Evolutionary conservation across 2,888 invertebrate species (phyloP).

Genomic region (Apotomis betuletana): DNA sequence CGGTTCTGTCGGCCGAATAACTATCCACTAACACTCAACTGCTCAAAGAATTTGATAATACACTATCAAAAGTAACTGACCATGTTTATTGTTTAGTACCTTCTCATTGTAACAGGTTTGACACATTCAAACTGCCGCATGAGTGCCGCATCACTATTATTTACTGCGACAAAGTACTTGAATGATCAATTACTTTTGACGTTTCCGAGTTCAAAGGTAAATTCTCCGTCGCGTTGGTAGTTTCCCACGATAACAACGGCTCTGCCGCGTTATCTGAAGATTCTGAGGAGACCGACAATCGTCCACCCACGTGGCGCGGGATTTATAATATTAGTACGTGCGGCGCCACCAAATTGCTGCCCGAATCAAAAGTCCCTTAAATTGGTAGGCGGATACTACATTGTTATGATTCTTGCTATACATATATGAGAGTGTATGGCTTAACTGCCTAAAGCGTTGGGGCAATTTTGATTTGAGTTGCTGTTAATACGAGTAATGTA

Average conservation of each 20-base stretch:
- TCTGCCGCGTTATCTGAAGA: constrained; percentile 62
- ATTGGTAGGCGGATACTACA: constrained; percentile 1
- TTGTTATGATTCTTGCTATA: background rate
- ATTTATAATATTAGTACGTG: constrained; percentile 60
- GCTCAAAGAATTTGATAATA: constrained; percentile 14
- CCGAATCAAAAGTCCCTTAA: constrained; percentile 5
- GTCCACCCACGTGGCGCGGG: constrained; percentile 64
- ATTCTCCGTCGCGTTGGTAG: constrained; percentile 32
- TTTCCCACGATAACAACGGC: constrained; percentile 57
- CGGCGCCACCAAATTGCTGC: constrained; percentile 53
- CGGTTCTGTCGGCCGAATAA: background rate
- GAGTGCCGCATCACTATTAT: no score
- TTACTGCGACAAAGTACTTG: no score
- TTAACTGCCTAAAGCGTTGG: background rate
- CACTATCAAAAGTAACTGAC: background rate
- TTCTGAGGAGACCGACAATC: constrained; percentile 61
- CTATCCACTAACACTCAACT: background rate
- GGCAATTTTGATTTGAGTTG: background rate
- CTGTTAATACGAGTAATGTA: background rate
- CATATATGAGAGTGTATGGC: background rate
- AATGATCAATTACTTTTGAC: no score
- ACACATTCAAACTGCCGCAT: no score
- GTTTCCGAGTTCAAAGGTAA: constrained; percentile 22
- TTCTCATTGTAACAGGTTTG: no score
- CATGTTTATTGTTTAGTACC: no score